Evolutionary conservation across 2,113 vertebrate species (phyloP).

Genomic region (Heterotilapia buettikoferi): DNA sequence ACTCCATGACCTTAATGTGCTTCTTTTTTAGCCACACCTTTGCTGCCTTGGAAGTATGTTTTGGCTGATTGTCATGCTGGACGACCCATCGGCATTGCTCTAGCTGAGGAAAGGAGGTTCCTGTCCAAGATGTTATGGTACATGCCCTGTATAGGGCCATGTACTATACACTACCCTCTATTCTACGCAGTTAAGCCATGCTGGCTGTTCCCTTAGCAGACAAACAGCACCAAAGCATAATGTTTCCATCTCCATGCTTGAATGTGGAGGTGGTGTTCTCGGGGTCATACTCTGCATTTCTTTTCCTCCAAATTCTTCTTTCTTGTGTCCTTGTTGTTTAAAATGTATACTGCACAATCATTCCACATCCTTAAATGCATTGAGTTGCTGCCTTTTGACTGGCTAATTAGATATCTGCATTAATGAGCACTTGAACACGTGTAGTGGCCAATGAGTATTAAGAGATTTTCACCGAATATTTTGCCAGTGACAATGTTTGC

Average conservation of each 20-base stretch:
- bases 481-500: neutral
- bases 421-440: neutral
- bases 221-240: neutral
- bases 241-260: neutral
- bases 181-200: fast-evolving
- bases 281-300: neutral
- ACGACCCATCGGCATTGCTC: fast-evolving
- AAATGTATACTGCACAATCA: neutral
- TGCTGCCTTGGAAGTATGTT: neutral
- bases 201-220: neutral
- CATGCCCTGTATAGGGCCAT: neutral
- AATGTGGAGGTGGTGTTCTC: neutral
- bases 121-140: neutral
- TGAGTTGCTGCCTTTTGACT: neutral
- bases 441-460: neutral
- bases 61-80: neutral
- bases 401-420: neutral
- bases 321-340: neutral
- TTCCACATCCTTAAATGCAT: fast-evolving
- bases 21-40: neutral
- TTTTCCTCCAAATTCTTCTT: neutral
- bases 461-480: neutral
- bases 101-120: neutral
- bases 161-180: neutral
- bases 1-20: neutral